phyloP scores from a whole-genome alignment of 2,888 invertebrate species.

The Drosophila maculinotata region DNA sequence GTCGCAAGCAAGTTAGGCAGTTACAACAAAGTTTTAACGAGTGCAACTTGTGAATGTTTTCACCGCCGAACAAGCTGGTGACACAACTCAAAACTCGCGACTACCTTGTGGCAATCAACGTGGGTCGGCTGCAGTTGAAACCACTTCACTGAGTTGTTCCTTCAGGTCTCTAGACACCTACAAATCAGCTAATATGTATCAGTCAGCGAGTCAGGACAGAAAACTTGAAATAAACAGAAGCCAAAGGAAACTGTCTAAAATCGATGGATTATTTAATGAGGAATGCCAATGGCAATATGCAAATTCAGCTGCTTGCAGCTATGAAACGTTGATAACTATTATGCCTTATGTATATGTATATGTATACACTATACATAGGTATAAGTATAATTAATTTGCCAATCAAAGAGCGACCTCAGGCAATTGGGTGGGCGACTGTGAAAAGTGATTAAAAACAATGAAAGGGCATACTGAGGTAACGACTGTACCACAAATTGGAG shows the following conservation, averaged over 20 bases:
- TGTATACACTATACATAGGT: too few species aligned
- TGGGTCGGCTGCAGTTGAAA: conserved; percentile 2
- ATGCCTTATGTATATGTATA: conserved; percentile 32
- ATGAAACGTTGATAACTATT: conserved; percentile 46
- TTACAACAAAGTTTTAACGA: too few species aligned
- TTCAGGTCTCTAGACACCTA: neutral
- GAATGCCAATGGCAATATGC: too few species aligned
- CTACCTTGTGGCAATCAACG: conserved; percentile 15
- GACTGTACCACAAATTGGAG: neutral
- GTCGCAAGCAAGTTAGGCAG: too few species aligned
- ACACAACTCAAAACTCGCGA: too few species aligned
- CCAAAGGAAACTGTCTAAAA: conserved; percentile 7
- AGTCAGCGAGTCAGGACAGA: too few species aligned
- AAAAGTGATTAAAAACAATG: conserved; percentile 77
- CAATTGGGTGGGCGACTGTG: conserved; percentile 31
- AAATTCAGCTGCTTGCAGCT: conserved; percentile 31
- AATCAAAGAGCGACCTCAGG: conserved; percentile 50
- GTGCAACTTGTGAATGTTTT: too few species aligned
- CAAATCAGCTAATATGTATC: conserved; percentile 19
- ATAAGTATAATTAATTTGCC: conserved; percentile 53
- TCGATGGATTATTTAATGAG: conserved; percentile 38
- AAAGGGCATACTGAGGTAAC: conserved; percentile 20
- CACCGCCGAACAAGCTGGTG: too few species aligned
- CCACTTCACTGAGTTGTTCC: neutral
- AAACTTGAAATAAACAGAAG: conserved; percentile 21